Evolutionary conservation across 2,888 invertebrate species (phyloP).

Genomic region (Halocaridina rubra): DNA sequence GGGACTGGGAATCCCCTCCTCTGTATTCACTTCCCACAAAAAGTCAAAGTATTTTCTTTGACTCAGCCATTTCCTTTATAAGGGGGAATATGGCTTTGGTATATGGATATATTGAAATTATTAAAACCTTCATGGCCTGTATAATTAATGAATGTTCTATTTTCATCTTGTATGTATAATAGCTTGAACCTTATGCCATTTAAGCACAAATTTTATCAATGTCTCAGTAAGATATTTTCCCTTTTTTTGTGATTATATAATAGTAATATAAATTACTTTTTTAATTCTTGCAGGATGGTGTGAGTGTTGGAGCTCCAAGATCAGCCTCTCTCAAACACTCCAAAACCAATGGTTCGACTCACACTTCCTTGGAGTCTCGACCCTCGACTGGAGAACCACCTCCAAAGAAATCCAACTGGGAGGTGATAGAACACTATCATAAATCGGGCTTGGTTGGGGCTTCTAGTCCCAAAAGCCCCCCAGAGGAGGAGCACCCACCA

Average conservation of each 20-base stretch:
- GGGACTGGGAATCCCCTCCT: too few species aligned
- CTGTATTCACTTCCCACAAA: too few species aligned
- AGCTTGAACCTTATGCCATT: background rate
- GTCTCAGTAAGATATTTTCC: background rate
- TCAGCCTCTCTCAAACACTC: slow-evolving; percentile 53
- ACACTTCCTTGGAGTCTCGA: slow-evolving; percentile 56
- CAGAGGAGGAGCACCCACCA: slow-evolving; percentile 52
- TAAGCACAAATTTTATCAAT: background rate
- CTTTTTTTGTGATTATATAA: background rate
- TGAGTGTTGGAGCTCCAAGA: slow-evolving; percentile 26
- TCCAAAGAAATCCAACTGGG: slow-evolving; percentile 83
- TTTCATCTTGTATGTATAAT: too few species aligned
- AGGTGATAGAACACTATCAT: slow-evolving; percentile 88
- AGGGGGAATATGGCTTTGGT: too few species aligned
- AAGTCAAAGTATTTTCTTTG: too few species aligned
- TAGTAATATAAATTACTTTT: background rate
- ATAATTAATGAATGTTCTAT: too few species aligned
- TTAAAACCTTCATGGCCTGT: too few species aligned
- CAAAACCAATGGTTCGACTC: slow-evolving; percentile 59
- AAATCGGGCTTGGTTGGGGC: slow-evolving; percentile 70
- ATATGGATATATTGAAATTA: too few species aligned
- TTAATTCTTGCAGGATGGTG: background rate
- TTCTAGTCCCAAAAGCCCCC: slow-evolving; percentile 46
- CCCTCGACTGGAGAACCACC: slow-evolving; percentile 53
- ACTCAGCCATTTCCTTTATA: too few species aligned